phyloP scores from a whole-genome alignment of 2,113 vertebrate species.

The Octodon degus region DNA sequence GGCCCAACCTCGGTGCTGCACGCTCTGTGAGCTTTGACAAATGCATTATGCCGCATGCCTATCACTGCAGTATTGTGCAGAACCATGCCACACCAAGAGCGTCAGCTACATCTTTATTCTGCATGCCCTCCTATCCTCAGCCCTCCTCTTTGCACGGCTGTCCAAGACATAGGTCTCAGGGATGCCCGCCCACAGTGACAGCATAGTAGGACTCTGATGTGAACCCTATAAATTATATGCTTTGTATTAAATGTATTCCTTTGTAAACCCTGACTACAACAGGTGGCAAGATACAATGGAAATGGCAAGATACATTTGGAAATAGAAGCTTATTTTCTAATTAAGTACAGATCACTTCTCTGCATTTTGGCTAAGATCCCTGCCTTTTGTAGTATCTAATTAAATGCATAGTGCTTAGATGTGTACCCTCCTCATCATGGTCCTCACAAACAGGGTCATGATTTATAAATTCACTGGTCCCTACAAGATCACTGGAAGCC shows the following conservation, averaged over 20 bases:
- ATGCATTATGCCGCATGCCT: neutral
- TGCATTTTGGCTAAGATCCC: no score
- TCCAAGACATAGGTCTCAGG: neutral
- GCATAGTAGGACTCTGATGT: neutral
- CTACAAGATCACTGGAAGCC: neutral
- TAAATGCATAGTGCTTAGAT: neutral
- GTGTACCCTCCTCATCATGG: neutral
- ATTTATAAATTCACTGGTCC: neutral
- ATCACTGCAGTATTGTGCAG: neutral
- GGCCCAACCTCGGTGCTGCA: neutral
- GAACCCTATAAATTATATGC: neutral
- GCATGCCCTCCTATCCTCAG: neutral
- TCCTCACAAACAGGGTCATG: rapidly evolving
- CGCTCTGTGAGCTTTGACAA: neutral
- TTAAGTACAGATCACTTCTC: neutral
- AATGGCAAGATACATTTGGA: neutral
- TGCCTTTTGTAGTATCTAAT: neutral
- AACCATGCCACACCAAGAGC: neutral
- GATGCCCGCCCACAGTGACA: neutral
- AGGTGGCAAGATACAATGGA: neutral
- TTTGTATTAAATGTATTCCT: neutral
- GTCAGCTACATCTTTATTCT: neutral
- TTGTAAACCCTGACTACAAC: neutral
- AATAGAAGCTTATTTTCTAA: neutral
- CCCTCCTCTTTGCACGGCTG: neutral